Base-by-base conservation (phyloP, 2,113 vertebrate species). In the Tor tambroides region DNA sequence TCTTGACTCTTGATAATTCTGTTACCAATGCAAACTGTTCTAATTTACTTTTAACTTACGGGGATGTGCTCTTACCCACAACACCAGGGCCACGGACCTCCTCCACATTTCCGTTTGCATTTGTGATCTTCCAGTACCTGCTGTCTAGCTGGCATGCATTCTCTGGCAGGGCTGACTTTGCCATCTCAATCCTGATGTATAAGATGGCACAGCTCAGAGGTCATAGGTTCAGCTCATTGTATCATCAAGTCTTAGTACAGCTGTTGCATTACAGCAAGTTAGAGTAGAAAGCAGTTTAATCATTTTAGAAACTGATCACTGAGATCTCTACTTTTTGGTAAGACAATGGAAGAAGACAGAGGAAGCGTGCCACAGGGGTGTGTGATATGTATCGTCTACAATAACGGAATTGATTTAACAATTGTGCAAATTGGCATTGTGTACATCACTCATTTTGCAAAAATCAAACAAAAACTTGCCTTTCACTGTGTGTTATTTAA, bases 101-200 rank as follows among this genome's bases (percentile, higher is more conserved):
- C 80, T 99, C 97, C 85, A 98, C 96, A 54, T 97, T 96, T 8
- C 97, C 98, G 56, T 98, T 97, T 1, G 96, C 98, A 41, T 98
- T 97, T 14, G 97, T 99, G 95, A 99, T 99, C 89, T 94, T 98
- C 98, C 98, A 99, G 90, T 98, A 99, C 2, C 98, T 96, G 87
- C 97, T 98, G 90, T 98, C 97, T 82, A 99, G 91, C 91, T 99
- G 97, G 90, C 98, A 99, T 59, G 96, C 92, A 2, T 96, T 97
- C 72, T 98, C 97, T 11, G 96, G 97, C 61, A 96, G 94, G 0
- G 98, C 98, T 80, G 95, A 93, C 93, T 96, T 96, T 51, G 96
- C 95, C 98, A 99, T 99, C 92, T 98, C 97, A 90, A 99, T 98
- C 83, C 98, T 99, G 85, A n/a, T 65, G 21, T 67, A 71, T 12